Evolutionary conservation across 1,140 invertebrate species (phyloP), one percentile per base, ranked within the genome.

Genomic region (Scaptomyza pallida): DNA sequence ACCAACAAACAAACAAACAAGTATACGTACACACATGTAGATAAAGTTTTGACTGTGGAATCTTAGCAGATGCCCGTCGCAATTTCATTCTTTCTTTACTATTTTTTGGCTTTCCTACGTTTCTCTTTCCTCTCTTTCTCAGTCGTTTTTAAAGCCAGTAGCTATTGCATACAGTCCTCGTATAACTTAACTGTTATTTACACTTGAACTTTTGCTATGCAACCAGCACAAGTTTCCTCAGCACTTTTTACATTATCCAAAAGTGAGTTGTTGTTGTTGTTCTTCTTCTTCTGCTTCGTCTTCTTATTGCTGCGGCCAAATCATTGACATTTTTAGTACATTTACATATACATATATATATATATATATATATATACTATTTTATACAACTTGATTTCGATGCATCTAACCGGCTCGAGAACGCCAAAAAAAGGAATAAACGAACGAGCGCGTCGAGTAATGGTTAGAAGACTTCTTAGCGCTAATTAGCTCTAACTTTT

Each of bases 401-500:
- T 55, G 50, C 40, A 44, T 44, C 41, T 44, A 30, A 44, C 33
- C n/a, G n/a, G n/a, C 33, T 44, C 26, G 23, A 41, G 45, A 30
- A 33, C 6, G 40, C n/a, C n/a, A n/a, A n/a, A 2, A n/a, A 12
- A 12, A n/a, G 26, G 26, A 30, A 21, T 2, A 21, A 21, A 21
- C 4, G 2, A n/a, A 26, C 23, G 1, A 26, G 8, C 8, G 26
- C 6, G 26, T 30, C 3, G 33, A 37, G 33, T n/a, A 10, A 12
- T 9, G 9, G 23, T 30, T n/a, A 60, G 61, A 70, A 64, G 61
- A 70, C 12, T 75, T 26, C 37, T 41, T 69, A 64, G 54, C 78
- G 63, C 69, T 77, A 81, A 81, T 82, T 81, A 81, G 61, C 73
- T 69, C 76, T 8, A 81, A 81, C 78, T 81, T 81, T 81, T 82